Evolutionary conservation across 2,797 vertebrate genomes (phyloP).

Genomic region (Microchirus variegatus): DNA sequence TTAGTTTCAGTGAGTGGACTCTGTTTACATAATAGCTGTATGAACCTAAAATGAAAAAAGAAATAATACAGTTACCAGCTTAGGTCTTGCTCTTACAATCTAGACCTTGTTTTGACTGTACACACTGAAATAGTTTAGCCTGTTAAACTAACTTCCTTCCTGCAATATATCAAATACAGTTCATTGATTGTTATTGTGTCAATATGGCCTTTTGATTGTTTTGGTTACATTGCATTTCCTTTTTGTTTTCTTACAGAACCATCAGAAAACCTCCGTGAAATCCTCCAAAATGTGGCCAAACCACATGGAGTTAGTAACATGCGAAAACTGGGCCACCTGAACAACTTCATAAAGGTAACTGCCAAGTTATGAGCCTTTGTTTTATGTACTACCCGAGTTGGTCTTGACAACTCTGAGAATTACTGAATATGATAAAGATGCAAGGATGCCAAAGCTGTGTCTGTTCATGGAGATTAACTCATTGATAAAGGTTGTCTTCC

Average conservation of each 20-base stretch:
- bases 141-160: slow-evolving; percentile 60
- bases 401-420: neutral
- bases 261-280: slow-evolving; percentile 95
- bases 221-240: slow-evolving; percentile 57
- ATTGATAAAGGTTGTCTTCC: slow-evolving; percentile 14
- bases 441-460: neutral
- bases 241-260: slow-evolving; percentile 83
- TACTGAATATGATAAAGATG: neutral
- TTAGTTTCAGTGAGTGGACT: neutral
- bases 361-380: slow-evolving; percentile 2
- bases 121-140: slow-evolving; percentile 49
- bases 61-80: slow-evolving; percentile 2
- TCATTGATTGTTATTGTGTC: slow-evolving; percentile 56
- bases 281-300: slow-evolving; percentile 98
- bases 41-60: slow-evolving; percentile 47
- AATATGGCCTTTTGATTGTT: slow-evolving; percentile 43
- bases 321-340: slow-evolving; percentile 98
- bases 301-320: slow-evolving; percentile 98
- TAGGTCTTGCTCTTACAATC: slow-evolving; percentile 28
- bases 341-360: slow-evolving; percentile 98
- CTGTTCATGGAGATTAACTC: slow-evolving; percentile 11
- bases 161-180: slow-evolving; percentile 47
- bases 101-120: slow-evolving; percentile 62
- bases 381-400: slow-evolving; percentile 13
- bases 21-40: slow-evolving; percentile 5